Percentiles rank a stretch among this genome's conserved stretches.
phyloP scores from a whole-genome alignment of 2,888 invertebrate genomes.

The Nomada fabriciana region DNA sequence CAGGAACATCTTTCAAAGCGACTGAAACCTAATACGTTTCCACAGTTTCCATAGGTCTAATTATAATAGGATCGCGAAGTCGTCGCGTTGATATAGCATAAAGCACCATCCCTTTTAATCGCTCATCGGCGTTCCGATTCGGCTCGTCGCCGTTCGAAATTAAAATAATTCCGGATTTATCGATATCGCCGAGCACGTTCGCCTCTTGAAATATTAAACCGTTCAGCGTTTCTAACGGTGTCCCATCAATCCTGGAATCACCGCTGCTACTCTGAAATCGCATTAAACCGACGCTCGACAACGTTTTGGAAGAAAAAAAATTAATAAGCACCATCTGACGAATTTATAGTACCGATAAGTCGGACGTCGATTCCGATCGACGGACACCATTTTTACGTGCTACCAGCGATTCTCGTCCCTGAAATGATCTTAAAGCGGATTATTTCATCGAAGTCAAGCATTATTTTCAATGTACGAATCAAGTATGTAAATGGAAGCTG shows the following conservation, averaged over 20 bases:
- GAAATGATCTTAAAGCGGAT: neutral
- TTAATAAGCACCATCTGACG: slow-evolving; percentile 44
- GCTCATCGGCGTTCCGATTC: neutral
- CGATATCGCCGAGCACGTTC: slow-evolving; percentile 15
- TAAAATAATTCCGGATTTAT: slow-evolving; percentile 44
- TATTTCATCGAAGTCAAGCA: neutral
- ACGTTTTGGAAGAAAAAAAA: slow-evolving; percentile 26
- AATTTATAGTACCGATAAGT: slow-evolving; percentile 33
- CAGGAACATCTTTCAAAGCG: too few species aligned
- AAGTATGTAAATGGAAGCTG: too few species aligned
- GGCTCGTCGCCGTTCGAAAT: slow-evolving; percentile 8
- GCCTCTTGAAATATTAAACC: slow-evolving; percentile 50
- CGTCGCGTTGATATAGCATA: neutral
- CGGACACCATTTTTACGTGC: too few species aligned
- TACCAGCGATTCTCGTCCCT: neutral
- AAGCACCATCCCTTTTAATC: slow-evolving; percentile 15
- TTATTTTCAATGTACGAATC: too few species aligned
- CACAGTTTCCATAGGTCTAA: too few species aligned
- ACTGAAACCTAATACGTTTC: too few species aligned
- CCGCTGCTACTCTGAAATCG: slow-evolving; percentile 11
- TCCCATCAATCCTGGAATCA: slow-evolving; percentile 39
- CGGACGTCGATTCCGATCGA: slow-evolving; percentile 16
- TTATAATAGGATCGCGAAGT: neutral
- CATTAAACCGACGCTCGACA: slow-evolving; percentile 39
- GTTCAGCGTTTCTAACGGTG: slow-evolving; percentile 20